Evolutionary conservation across 2,888 invertebrate species (phyloP).

Genomic region (Andrena hattorfiana): DNA sequence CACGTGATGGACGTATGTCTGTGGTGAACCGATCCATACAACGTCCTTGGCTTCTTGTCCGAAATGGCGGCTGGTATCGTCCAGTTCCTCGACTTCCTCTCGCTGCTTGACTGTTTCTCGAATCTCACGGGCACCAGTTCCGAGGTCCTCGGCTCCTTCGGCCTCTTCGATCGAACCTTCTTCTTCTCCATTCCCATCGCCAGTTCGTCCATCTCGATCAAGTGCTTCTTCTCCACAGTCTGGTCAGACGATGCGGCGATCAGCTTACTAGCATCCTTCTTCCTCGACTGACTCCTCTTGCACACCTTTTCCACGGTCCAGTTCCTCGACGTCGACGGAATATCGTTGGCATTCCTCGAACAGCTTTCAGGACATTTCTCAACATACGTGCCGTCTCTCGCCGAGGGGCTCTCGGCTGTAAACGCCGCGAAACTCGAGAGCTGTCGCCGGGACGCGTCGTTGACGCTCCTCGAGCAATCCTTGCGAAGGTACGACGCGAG

Average conservation of each 20-base stretch:
- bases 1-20: slow-evolving; percentile 6
- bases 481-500: background rate
- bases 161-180: slow-evolving; percentile 7
- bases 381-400: background rate
- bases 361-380: background rate
- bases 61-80: slow-evolving; percentile 41
- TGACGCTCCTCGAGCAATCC: background rate
- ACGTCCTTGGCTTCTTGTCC: slow-evolving; percentile 49
- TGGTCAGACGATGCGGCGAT: background rate
- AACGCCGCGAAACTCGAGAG: slow-evolving; percentile 21
- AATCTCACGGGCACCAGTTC: background rate
- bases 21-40: slow-evolving; percentile 42
- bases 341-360: background rate
- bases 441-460: slow-evolving; percentile 9
- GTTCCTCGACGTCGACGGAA: background rate
- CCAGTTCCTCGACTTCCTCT: slow-evolving; percentile 51
- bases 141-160: background rate
- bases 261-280: background rate
- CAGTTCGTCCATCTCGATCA: background rate
- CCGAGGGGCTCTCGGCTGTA: background rate
- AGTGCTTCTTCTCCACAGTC: background rate
- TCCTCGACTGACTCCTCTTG: background rate
- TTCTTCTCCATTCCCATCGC: background rate
- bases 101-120: background rate
- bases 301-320: background rate